Percentiles rank a stretch among this genome's conserved stretches.
Evolutionary conservation across 92 coral and sea anemone genomes (phyloP).

Genomic region (Parazoanthus atlanticus): DNA sequence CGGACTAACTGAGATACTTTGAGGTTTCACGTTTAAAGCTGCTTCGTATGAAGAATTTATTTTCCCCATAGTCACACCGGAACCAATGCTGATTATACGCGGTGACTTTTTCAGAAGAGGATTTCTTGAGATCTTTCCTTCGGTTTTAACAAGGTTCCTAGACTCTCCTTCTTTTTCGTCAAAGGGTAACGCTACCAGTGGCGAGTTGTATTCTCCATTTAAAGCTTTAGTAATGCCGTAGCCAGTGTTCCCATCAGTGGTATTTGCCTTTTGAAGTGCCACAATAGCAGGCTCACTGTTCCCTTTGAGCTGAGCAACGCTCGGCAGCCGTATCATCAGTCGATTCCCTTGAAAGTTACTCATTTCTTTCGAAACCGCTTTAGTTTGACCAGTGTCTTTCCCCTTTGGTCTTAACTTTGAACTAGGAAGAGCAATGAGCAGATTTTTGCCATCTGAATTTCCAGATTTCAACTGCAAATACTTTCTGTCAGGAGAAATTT

Average conservation of each 20-base stretch:
- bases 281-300: conserved; percentile 1
- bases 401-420: not conserved
- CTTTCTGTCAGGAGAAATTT: conserved; percentile 34
- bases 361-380: not conserved
- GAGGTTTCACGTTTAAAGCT: not conserved
- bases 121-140: conserved; percentile 1
- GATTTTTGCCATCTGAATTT: not conserved
- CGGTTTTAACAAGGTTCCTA: not conserved
- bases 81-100: not conserved
- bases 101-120: not conserved
- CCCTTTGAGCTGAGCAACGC: conserved; percentile 1
- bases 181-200: not conserved
- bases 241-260: not conserved
- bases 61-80: conserved; percentile 29
- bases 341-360: not conserved
- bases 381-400: not conserved
- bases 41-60: conserved; percentile 29
- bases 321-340: conserved; percentile 4
- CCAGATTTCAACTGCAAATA: conserved; percentile 36
- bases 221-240: not conserved
- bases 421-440: conserved; percentile 20
- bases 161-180: conserved; percentile 13
- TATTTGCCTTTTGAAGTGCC: not conserved
- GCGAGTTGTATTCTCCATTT: not conserved
- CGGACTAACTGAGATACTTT: not conserved